Conservation (phyloP, 1,140 invertebrate species). For the Andrena cerasifolii region DNA sequence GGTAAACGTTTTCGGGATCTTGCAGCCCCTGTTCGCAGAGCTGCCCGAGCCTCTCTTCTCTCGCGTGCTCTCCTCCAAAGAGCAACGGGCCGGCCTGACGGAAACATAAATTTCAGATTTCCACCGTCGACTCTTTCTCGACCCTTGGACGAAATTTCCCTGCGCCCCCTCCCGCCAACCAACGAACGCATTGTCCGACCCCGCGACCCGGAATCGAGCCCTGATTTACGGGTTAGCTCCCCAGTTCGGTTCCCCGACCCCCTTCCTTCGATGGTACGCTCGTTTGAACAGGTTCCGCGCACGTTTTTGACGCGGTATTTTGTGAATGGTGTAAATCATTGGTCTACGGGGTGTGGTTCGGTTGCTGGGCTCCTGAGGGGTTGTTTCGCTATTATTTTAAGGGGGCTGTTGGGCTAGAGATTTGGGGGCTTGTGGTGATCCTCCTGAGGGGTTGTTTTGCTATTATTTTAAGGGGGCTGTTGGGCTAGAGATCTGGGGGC, state of each 20-base stretch:
- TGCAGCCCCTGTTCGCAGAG: constrained; percentile 42
- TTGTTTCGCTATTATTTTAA: too few relatives aligned
- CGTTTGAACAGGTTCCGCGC: neutral
- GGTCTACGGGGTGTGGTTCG: too few relatives aligned
- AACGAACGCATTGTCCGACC: constrained; percentile 24
- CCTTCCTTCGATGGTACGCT: neutral
- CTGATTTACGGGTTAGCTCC: constrained; percentile 13
- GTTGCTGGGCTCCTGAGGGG: too few relatives aligned
- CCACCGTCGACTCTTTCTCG: neutral
- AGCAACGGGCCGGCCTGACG: constrained; percentile 11
- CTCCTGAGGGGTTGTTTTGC: too few relatives aligned
- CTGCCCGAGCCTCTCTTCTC: constrained; percentile 22
- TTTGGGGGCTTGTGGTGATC: too few relatives aligned
- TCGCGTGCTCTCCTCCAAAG: constrained; percentile 15
- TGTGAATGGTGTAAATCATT: neutral
- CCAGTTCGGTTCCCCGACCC: neutral
- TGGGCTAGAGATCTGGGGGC: too few relatives aligned
- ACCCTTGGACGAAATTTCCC: neutral
- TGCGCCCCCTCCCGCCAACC: neutral
- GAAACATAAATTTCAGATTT: constrained; percentile 55
- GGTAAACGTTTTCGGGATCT: constrained; percentile 67
- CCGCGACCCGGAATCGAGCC: neutral
- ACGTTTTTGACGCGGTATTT: neutral
- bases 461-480: too few relatives aligned
- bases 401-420: too few relatives aligned